Evolutionary conservation across 1,140 invertebrate genomes (phyloP), one percentile per base, ranked within the genome.

Genomic region (Odontomachus brunneus): DNA sequence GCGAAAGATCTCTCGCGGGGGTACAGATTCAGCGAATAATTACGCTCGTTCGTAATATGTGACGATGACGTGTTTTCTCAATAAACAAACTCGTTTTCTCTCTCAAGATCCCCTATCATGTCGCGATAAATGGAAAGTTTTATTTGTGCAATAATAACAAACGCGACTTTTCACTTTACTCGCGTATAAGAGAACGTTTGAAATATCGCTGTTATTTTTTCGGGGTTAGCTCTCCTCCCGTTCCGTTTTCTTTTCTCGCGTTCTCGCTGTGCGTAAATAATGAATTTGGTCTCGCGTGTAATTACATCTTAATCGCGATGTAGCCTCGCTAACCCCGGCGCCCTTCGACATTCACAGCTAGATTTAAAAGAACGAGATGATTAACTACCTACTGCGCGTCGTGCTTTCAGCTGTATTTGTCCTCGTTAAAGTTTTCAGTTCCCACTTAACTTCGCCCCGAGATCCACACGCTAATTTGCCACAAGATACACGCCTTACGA

Each of bases 391-490:
- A 82, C 72, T 59, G 76, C 74, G 81, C 71, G 83, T 81, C 75
- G 69, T 57, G 69, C 66, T 66, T 83, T 66, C 82, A 60, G 82
- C 85, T 88, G n/a, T n/a, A 88, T 88, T 88, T 85, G 87, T 88
- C 83, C 86, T 88, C 87, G 87, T 88, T 88, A 88, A 83, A 82
- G 72, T 82, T 88, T 87, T 88, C 83, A 88, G 72, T 85, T 83
- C 51, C 87, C 87, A 81, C 83, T 85, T 84, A 88, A 86, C 29
- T 38, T 19, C 17, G 19, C 38, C 55, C 71, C 66, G 22, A 48
- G 72, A 73, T 73, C 83, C 75, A 81, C 75, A 81, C 62, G 86
- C 87, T 88, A 88, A 88, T 88, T 88, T 85, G 86, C 86, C 76
- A 66, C 38, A 19, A 63, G 87, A 82, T 84, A 75, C 59, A 75